Base-by-base conservation (phyloP, 2,113 vertebrate genomes). In the Ciconia stormi region DNA sequence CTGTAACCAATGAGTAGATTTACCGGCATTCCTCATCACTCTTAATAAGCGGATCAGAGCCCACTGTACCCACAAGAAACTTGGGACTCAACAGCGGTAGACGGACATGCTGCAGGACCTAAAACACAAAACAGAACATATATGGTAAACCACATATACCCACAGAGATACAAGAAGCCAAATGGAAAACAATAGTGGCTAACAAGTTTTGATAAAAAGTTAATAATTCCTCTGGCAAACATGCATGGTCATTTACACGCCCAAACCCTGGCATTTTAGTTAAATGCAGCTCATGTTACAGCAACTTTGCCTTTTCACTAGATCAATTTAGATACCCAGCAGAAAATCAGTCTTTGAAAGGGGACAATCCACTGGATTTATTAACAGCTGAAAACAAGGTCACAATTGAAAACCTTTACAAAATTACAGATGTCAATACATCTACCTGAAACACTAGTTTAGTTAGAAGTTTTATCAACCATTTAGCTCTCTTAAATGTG, bases 1-100 rank as follows among this genome's bases (percentile, higher is more conserved):
- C 42, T 40, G 58, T 53, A 69, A 47, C 42, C 29, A 76, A 40
- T n/a, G 71, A 71, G 55, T n/a, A 49, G 61, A 82, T 87, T 71
- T 97, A 99, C 99, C 99, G 99, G 99, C 99, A 99, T 94, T 99
- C 99, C 93, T 99, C 99, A 52, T 99, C 99, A 11, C 99, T 99
- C 97, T 99, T 99, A 95, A 99, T 99, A n/a, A 99, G 98, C 2
- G 99, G 99, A 91, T 99, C 99, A 61, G 99, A 99, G 55, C 99
- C 99, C 69, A 99, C 99, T 1, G 99, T 99, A 84, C 99, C 99
- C 92, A 99, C 99, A 87, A 99, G 98, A 89, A 99, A 99, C 97
- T 99, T 99, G 69, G 99, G 99, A 95, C 99, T 99, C 79, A 99
- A 98, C 82, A 99, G 97, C 1, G 99, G 99, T 65, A 99, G 97